Conservation (phyloP, 2,888 invertebrate genomes). For the Mythimna lalbum region DNA sequence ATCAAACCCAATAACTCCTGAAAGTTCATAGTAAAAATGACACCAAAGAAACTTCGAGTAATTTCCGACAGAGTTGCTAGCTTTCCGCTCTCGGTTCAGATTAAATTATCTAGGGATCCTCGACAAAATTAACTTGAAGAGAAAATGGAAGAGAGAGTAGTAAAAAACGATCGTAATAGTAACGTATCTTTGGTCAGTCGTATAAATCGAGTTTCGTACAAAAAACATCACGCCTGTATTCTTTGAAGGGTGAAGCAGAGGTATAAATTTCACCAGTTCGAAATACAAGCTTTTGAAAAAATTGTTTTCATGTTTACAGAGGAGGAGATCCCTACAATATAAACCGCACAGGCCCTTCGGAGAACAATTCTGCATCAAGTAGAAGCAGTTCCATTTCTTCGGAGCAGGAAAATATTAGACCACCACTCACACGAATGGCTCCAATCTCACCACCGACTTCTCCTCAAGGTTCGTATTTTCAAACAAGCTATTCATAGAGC, state of each 20-base stretch:
- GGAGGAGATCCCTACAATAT: slow-evolving; percentile 71
- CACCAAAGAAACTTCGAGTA: background rate
- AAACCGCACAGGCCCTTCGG: slow-evolving; percentile 75
- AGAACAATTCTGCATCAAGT: slow-evolving; percentile 85
- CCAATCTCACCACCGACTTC: slow-evolving; percentile 86
- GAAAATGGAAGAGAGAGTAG: background rate
- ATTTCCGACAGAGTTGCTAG: background rate
- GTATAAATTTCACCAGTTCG: too few relatives aligned
- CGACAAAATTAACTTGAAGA: background rate
- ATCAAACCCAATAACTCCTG: background rate
- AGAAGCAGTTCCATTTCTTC: slow-evolving; percentile 88
- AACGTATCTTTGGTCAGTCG: background rate
- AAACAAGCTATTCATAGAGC: background rate
- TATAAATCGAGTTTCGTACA: too few relatives aligned
- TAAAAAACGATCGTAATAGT: background rate
- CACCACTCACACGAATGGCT: slow-evolving; percentile 85
- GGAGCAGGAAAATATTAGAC: slow-evolving; percentile 86
- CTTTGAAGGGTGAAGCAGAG: too few relatives aligned
- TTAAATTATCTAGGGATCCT: slow-evolving; percentile 1
- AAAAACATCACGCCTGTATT: too few relatives aligned
- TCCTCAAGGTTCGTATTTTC: slow-evolving; percentile 79
- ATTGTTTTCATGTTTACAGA: slow-evolving; percentile 44
- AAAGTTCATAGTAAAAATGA: background rate
- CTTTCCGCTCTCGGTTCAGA: background rate
- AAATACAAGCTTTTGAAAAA: too few relatives aligned